Percentiles rank a stretch among this genome's conserved stretches.
Conservation (phyloP, 2,888 invertebrate genomes). For the Eupeodes luniger region DNA sequence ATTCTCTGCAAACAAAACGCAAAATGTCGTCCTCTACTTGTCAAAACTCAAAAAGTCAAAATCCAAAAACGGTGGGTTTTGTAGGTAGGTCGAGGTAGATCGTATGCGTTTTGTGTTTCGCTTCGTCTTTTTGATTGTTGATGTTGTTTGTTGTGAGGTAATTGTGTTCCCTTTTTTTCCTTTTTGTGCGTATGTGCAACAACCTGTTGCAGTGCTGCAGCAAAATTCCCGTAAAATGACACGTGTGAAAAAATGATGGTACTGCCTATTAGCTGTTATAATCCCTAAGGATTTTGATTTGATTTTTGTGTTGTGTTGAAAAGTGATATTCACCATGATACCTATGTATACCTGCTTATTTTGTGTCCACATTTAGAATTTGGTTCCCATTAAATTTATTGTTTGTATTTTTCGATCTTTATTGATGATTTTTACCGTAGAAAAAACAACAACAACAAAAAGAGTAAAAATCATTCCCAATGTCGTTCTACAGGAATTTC, state of each 20-base stretch:
- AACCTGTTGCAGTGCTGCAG: slow-evolving; percentile 67
- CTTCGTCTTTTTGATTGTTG: neutral
- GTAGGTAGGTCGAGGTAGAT: slow-evolving; percentile 30
- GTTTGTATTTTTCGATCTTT: neutral
- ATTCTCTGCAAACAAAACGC: slow-evolving; percentile 30
- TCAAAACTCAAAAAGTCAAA: slow-evolving; percentile 17
- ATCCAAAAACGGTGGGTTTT: too few relatives aligned
- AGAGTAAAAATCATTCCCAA: slow-evolving; percentile 31
- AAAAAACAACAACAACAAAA: slow-evolving; percentile 6
- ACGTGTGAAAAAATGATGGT: slow-evolving; percentile 53
- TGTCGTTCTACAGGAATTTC: slow-evolving; percentile 57
- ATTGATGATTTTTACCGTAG: slow-evolving; percentile 5
- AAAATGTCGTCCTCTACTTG: slow-evolving; percentile 39
- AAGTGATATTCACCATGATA: neutral
- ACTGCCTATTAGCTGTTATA: slow-evolving; percentile 5
- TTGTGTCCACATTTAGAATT: neutral
- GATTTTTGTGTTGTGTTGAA: neutral
- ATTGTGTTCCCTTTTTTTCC: neutral
- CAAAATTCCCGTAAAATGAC: slow-evolving; percentile 54
- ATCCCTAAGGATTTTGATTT: slow-evolving; percentile 42
- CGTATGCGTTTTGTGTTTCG: neutral
- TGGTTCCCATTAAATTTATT: neutral
- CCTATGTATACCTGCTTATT: too few relatives aligned
- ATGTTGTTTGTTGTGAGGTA: slow-evolving; percentile 21
- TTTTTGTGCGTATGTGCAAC: slow-evolving; percentile 1